Base-by-base conservation (phyloP, 2,113 vertebrate genomes). In the Ranitomeya variabilis region DNA sequence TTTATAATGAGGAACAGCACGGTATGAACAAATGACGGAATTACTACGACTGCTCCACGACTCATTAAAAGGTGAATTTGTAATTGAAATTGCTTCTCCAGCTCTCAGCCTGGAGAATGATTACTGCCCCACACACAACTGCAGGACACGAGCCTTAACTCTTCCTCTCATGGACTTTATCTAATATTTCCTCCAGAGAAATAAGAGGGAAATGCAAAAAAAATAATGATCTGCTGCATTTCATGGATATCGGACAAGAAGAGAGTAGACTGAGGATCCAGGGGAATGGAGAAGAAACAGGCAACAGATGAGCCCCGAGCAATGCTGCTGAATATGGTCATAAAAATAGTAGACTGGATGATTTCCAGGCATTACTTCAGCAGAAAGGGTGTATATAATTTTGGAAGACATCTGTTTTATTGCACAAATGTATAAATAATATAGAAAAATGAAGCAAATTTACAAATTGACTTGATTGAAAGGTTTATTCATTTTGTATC, bases 1-100 rank as follows among this genome's bases (percentile, higher is more conserved):
- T 87, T 87, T 73, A 80, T 87, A 87, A 87, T 80, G 77, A 87
- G 64, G 45, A 71, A 59, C 76, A 19, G 52, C 77, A 21, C 37
- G 62, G 23, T 69, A n/a, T 80, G 15, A 54, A 71, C 77, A 80
- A 87, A 80, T 80, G 62, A 71, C 77, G 80, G 62, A 87, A 81
- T 87, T 80, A 80, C 62, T n/a, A 6, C 7, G 16, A 37, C 64
- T 52, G 77, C 23, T 18, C 78, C 4, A n/a, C 64, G 18, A 77
- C 37, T 37, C 64, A 80, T 87, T 57, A 87, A 71, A 69, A 80
- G 77, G 86, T 57, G 62, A 80, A 45, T 81, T 81, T 80, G 37
- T 80, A 87, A 87, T 81, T 80, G 86, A 87, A 87, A 87, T 80
- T 37, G 62, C 37, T 67, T n/a, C 16, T 26, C 62, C 8, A 21